A percentile compares a stretch with the other conserved stretches of the same genome.
Conservation (phyloP, 2,888 invertebrate genomes). For the Metalampra italica region DNA sequence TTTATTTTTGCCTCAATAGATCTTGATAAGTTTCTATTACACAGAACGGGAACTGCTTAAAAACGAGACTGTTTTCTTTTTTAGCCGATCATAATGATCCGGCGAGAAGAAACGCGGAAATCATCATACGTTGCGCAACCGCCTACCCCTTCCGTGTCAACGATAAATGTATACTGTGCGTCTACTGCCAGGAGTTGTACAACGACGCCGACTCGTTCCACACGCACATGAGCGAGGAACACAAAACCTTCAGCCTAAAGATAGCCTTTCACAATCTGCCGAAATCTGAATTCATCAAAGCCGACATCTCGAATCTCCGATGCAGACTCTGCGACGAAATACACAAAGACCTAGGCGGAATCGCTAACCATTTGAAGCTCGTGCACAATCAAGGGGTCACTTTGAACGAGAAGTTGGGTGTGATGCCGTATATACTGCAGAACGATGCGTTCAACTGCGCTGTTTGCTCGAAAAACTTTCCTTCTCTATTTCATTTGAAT, state of each 20-base stretch:
- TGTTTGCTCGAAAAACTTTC: slow-evolving; percentile 53
- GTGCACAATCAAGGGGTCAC: slow-evolving; percentile 40
- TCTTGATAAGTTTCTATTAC: too few species aligned
- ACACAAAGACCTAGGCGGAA: slow-evolving; percentile 35
- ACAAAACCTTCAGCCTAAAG: slow-evolving; percentile 47
- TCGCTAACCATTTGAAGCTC: slow-evolving; percentile 42
- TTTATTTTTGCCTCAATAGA: too few species aligned
- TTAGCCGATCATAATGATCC: slow-evolving; percentile 61
- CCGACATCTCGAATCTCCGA: slow-evolving; percentile 50
- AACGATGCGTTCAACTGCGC: slow-evolving; percentile 52
- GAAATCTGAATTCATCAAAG: slow-evolving; percentile 62
- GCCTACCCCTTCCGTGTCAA: slow-evolving; percentile 68
- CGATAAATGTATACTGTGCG: slow-evolving; percentile 65
- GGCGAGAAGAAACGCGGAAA: slow-evolving; percentile 60
- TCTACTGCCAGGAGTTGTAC: slow-evolving; percentile 62
- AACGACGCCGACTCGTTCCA: slow-evolving; percentile 56
- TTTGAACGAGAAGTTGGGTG: slow-evolving; percentile 44
- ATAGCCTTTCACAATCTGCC: slow-evolving; percentile 60
- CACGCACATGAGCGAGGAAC: slow-evolving; percentile 55
- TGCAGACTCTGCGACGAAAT: slow-evolving; percentile 45
- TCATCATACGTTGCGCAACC: slow-evolving; percentile 57
- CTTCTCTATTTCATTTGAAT: slow-evolving; percentile 57
- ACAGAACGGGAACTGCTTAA: slow-evolving; percentile 9
- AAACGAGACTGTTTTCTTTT: slow-evolving; percentile 49
- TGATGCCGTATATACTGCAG: slow-evolving; percentile 58